Evolutionary conservation across 2,888 invertebrate genomes (phyloP), one percentile per base, ranked within the genome.

Genomic region (Amphipyra berbera): DNA sequence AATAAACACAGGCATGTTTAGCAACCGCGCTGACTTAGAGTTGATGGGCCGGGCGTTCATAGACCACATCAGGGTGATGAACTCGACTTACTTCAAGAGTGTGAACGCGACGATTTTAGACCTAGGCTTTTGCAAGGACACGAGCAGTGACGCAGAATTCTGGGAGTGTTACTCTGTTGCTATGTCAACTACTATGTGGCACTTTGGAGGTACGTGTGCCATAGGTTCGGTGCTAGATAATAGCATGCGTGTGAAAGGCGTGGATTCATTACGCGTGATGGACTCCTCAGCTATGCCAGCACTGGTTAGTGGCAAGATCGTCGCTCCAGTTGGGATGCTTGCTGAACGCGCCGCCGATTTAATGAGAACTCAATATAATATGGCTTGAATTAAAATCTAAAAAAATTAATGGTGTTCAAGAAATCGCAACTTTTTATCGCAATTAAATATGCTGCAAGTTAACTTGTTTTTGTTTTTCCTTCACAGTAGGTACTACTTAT

Each of bases 181-280:
- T 15, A 68, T 81, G 96, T 96, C 83, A 0, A 95, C 95, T 44
- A 96, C 97, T 0, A 96, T 96, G 58, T 97, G 96, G 80, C 97
- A 97, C 86, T 96, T 96, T 0, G 91, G 95, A 0, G 96, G 97
- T 0, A 97, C 97, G 0, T 96, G 96, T 55, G 97, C 97, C 82
- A 97, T 97, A 97, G 97, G 97, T 0, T 95, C 96, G 0, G 97
- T 97, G 1, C 96, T 97, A 0, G 96, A 96, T 84, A 93, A 95
- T 0, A 82, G 96, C 30, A 86, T 97, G 9, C 58, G 54, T 1
- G 83, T 83, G 0, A 53, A 37, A n/a, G 70, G 76, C 0, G 61
- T 82, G 0, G 8, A 56, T 0, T 59, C 49, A 4, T 48, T 84
- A 10, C 73, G 83, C 0, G 82, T 85, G 3, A 79, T 67, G 0